Evolutionary conservation across 2,888 invertebrate genomes (phyloP).

Genomic region (Drosophila percnosoma): DNA sequence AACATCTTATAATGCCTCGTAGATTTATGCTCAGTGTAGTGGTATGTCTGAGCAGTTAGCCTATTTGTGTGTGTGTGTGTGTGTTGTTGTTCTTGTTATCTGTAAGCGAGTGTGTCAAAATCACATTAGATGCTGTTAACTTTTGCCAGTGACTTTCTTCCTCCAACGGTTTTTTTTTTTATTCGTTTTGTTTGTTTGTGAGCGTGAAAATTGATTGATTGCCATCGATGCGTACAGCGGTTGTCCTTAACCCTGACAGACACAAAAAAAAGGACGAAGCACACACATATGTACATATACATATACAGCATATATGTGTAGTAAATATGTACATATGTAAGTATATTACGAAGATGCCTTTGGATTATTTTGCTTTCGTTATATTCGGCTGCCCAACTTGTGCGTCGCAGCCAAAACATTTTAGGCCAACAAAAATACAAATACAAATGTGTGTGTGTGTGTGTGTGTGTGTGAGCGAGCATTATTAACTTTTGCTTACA

Average conservation of each 20-base stretch:
- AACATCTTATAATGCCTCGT: neutral
- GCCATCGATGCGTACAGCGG: conserved; percentile 71
- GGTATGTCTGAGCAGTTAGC: neutral
- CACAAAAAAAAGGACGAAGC: conserved; percentile 9
- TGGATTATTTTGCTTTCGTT: conserved; percentile 21
- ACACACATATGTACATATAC: conserved; percentile 10
- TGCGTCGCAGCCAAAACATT: conserved; percentile 21
- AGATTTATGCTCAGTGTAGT: conserved; percentile 27
- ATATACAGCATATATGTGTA: conserved; percentile 5
- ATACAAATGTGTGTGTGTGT: neutral
- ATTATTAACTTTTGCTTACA: conserved; percentile 69
- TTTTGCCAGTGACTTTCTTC: conserved; percentile 54
- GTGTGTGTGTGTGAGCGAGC: conserved; percentile 1
- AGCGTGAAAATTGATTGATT: conserved; percentile 77
- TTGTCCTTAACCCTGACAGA: conserved; percentile 72
- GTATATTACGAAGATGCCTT: conserved; percentile 28
- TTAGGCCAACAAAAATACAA: conserved; percentile 27
- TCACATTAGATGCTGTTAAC: conserved; percentile 79
- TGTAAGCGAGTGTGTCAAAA: conserved; percentile 70
- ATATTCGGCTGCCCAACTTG: conserved; percentile 17
- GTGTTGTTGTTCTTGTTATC: conserved; percentile 22
- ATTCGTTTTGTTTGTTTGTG: conserved; percentile 52
- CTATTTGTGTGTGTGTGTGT: conserved; percentile 10
- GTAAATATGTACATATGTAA: conserved; percentile 8
- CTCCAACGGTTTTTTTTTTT: conserved; percentile 11